Conservation (phyloP, 2,888 invertebrate species). For the Drepana falcataria region DNA sequence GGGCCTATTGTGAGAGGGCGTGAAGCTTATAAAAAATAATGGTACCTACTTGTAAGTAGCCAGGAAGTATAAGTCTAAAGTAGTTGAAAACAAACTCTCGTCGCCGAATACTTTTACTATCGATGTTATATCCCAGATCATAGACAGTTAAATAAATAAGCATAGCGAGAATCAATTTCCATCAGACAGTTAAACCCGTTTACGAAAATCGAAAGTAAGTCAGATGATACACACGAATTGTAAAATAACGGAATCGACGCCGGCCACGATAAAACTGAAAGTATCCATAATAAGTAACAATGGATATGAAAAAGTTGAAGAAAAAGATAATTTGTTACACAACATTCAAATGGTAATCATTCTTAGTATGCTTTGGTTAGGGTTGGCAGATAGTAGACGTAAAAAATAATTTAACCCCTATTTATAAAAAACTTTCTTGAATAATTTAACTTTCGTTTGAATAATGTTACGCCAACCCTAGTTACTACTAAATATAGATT, state of each 20-base stretch:
- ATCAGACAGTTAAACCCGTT: not conserved
- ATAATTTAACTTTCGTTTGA: no score
- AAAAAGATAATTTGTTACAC: constrained; percentile 9
- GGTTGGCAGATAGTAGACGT: not conserved
- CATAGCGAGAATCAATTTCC: not conserved
- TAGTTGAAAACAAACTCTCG: no score
- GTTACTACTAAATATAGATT: constrained; percentile 5
- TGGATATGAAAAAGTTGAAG: constrained; percentile 21
- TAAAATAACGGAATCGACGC: constrained; percentile 29
- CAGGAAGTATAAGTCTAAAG: no score
- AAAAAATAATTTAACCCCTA: no score
- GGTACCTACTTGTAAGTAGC: no score
- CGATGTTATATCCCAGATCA: no score
- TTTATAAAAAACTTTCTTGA: no score
- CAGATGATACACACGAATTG: constrained; percentile 16
- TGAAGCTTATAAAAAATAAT: no score
- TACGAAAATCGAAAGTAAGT: constrained; percentile 16
- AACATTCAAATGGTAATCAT: constrained; percentile 6
- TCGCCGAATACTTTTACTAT: no score
- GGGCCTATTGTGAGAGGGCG: no score
- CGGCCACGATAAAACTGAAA: constrained; percentile 40
- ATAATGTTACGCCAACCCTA: constrained; percentile 10
- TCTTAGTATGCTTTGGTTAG: not conserved
- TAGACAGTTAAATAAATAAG: not conserved
- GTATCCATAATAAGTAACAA: constrained; percentile 21